These are phyloP conservation scores for Picathartes gymnocephalus DNA, from an alignment of 2,113 vertebrate species.

Conservation along the genomic window DNA sequence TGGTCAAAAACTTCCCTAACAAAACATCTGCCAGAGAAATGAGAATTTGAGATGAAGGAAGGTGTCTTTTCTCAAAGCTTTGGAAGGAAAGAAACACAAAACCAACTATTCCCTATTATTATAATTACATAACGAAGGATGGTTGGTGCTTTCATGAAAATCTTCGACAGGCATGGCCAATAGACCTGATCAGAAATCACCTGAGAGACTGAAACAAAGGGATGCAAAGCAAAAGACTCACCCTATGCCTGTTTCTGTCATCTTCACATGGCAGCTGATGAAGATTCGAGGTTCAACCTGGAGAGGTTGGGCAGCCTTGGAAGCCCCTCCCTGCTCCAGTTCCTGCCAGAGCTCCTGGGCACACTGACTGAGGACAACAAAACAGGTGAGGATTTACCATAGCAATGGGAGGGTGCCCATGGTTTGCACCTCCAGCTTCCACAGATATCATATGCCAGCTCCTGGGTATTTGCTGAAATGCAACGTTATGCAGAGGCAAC, in stretches of 20 bases:
- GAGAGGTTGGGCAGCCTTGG: neutral
- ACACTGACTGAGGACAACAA: neutral
- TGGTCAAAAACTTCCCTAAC: neutral
- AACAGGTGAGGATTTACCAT: slow-evolving; percentile 48
- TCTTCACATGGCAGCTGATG: neutral
- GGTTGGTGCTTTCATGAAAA: neutral
- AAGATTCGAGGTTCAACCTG: neutral
- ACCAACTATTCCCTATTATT: neutral
- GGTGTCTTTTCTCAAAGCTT: neutral
- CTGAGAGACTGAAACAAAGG: neutral
- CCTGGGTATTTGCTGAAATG: neutral
- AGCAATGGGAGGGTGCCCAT: neutral
- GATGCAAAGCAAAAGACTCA: neutral
- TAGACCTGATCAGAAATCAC: neutral
- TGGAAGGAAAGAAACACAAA: neutral
- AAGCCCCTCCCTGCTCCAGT: slow-evolving; percentile 11
- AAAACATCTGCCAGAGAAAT: neutral
- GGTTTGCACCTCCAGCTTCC: neutral
- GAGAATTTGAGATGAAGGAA: neutral
- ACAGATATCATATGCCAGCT: accelerated
- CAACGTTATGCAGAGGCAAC: accelerated
- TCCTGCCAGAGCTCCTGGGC: neutral
- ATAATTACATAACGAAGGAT: neutral
- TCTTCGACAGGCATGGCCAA: neutral
- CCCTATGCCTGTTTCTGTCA: neutral